Evolutionary conservation across 2,888 invertebrate genomes (phyloP), one percentile per base, ranked within the genome.

Genomic region (Diloba caeruleocephala): DNA sequence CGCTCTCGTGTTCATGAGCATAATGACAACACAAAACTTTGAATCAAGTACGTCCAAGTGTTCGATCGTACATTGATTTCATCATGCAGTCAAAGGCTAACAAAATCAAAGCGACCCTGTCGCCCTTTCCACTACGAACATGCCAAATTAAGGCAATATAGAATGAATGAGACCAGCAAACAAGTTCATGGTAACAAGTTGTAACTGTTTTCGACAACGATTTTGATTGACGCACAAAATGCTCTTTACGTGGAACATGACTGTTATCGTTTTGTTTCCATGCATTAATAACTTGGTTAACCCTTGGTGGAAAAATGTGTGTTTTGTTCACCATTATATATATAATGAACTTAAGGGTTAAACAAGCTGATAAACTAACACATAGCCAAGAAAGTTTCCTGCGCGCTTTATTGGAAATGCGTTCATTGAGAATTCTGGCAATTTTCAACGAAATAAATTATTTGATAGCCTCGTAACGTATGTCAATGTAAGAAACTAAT

Each of bases 181-280:
- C 74, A 70, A 67, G 69, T 68, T 68, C 50, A 54, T 66, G 60
- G 66, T 64, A 64, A 65, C 43, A 60, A 52, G 29, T 49, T 44
- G 15, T 17, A 53, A 54, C 31, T 51, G 44, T 52, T 76, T 79
- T 74, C 67, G 78, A 82, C 79, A 78, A 67, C 66, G 58, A 60
- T 60, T 82, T 83, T 89, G 90, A 90, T 89, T 86, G 90, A 89
- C 84, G 77, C 72, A 79, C 85, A 80, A 78, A 85, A 77, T 74
- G 74, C 74, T 78, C 77, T 83, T 86, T 86, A 78, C 66, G 78
- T 82, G 81, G 78, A 81, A 81, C 74, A 58, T 54, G 86, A 82
- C 86, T 84, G 81, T 85, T 82, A 86, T 85, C 82, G 70, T 70
- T 81, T 82, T 87, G 85, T 86, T 85, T 84, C 83, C 82, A 77